Evolutionary conservation across 2,888 invertebrate species (phyloP).

Genomic region (Thymelicus sylvestris): DNA sequence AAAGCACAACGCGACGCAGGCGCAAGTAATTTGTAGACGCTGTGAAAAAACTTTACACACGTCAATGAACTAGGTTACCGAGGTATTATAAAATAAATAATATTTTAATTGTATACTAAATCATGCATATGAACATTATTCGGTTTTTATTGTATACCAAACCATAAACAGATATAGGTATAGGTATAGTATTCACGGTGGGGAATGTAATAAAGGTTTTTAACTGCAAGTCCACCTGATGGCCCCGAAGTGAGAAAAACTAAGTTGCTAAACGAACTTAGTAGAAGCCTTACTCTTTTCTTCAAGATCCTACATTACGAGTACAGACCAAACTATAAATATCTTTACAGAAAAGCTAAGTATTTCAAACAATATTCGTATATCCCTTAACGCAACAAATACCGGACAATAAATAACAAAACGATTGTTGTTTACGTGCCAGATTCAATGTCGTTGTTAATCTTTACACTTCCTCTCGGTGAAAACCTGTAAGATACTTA

Average conservation of each 20-base stretch:
- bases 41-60: neutral
- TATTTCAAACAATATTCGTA: neutral
- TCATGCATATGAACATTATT: no score
- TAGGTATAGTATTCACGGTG: no score
- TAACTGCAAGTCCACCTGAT: no score
- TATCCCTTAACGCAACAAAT: neutral
- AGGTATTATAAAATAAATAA: neutral
- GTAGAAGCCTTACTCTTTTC: no score
- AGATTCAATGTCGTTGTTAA: constrained; percentile 22
- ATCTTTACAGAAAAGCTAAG: neutral
- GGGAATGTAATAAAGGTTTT: no score
- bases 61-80: neutral
- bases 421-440: constrained; percentile 8
- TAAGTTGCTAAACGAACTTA: no score
- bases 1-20: neutral
- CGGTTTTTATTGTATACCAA: no score
- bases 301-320: no score
- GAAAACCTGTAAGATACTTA: constrained; percentile 18
- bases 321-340: neutral
- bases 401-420: constrained; percentile 13
- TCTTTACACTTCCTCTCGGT: constrained; percentile 24
- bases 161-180: no score
- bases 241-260: no score
- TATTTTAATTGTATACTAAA: no score
- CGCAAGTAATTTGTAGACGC: neutral